These are phyloP conservation scores for Aphelenchoides bicaudatus DNA, from an alignment of 2,888 invertebrate species.

Conservation along the genomic window DNA sequence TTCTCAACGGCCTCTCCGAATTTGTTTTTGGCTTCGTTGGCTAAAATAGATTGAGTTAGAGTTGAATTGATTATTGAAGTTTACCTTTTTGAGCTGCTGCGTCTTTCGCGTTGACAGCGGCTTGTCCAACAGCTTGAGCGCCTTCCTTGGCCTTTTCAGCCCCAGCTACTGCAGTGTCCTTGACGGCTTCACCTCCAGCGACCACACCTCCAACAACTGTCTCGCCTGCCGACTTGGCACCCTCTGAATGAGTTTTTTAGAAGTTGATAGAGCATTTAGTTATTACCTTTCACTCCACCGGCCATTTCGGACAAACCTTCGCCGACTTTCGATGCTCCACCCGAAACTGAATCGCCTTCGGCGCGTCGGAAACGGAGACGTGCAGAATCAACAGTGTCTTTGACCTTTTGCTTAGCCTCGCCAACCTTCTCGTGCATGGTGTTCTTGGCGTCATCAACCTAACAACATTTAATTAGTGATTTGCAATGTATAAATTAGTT, in stretches of 20 bases:
- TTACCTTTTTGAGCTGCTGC: too few relatives aligned
- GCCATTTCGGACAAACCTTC: not conserved
- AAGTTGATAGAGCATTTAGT: too few relatives aligned
- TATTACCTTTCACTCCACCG: too few relatives aligned
- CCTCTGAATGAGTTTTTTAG: too few relatives aligned
- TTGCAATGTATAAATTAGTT: too few relatives aligned
- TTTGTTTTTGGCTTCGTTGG: too few relatives aligned
- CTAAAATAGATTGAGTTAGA: too few relatives aligned
- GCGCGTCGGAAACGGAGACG: not conserved
- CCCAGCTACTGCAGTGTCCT: conserved; percentile 9
- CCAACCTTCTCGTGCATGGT: not conserved
- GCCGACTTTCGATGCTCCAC: conserved; percentile 1
- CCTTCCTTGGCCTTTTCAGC: not conserved
- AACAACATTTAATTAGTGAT: too few relatives aligned
- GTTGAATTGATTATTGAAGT: too few relatives aligned
- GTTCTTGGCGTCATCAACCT: not conserved
- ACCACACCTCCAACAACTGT: not conserved
- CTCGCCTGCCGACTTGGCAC: not conserved
- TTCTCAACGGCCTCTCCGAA: not conserved
- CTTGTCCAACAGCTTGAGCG: not conserved
- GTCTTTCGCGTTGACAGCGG: not conserved
- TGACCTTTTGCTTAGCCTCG: conserved; percentile 5
- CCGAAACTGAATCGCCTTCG: not conserved
- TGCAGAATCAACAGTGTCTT: not conserved
- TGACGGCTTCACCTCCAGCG: conserved; percentile 6